Conservation (phyloP, 2,888 invertebrate species). For the Platycheirus rosarum region DNA sequence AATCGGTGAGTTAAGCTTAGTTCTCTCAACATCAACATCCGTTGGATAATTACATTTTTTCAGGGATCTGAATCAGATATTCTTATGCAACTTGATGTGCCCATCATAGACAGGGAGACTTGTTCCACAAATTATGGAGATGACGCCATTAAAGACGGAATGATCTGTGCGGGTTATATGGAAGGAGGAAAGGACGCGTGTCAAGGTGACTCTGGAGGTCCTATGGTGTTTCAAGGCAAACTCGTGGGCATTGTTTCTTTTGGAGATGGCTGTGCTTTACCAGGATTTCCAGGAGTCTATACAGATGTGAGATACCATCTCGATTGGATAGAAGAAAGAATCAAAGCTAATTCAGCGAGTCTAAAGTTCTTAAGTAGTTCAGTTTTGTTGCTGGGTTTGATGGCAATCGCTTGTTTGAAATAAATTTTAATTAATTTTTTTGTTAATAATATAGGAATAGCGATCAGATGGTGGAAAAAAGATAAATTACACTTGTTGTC, state of each 20-base stretch:
- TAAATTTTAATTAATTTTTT: not conserved
- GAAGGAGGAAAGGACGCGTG: constrained; percentile 92
- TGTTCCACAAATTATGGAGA: constrained; percentile 77
- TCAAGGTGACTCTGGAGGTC: constrained; percentile 93
- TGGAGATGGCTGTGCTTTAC: constrained; percentile 90
- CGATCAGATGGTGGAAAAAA: not conserved
- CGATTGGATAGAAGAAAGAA: constrained; percentile 75
- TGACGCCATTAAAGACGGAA: constrained; percentile 85
- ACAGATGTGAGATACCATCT: constrained; percentile 84
- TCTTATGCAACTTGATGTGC: constrained; percentile 78
- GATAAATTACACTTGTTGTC: too few relatives aligned
- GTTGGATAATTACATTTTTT: not conserved
- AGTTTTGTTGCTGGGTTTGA: not conserved
- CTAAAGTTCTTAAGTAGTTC: not conserved
- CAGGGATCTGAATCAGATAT: constrained; percentile 74
- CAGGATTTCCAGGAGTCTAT: constrained; percentile 90
- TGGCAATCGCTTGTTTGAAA: constrained; percentile 4
- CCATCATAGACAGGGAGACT: constrained; percentile 75
- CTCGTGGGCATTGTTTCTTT: constrained; percentile 92
- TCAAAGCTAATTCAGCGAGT: constrained; percentile 13
- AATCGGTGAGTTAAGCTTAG: constrained; percentile 74
- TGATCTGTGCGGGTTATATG: constrained; percentile 89
- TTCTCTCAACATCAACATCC: not conserved
- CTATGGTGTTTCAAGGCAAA: constrained; percentile 86
- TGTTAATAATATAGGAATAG: not conserved